phyloP scores from a whole-genome alignment of 2,888 invertebrate species.

The Ferdinandea cuprea region DNA sequence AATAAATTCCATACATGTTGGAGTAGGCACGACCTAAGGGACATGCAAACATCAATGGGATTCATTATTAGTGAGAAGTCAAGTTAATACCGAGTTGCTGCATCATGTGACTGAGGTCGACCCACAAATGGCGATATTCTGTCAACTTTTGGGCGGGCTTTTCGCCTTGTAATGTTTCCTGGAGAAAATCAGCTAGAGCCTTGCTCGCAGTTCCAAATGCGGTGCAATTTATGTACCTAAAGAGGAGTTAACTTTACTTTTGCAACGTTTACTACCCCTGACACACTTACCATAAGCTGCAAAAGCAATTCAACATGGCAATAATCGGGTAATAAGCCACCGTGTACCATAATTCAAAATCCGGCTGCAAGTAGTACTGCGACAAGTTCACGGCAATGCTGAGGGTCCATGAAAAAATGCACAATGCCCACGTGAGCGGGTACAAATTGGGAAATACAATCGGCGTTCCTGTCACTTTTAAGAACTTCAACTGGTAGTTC shows the following conservation, averaged over 20 bases:
- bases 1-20: constrained; percentile 90
- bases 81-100: constrained; percentile 86
- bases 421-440: constrained; percentile 86
- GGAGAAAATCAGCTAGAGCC: constrained; percentile 86
- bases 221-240: constrained; percentile 86
- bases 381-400: constrained; percentile 87
- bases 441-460: constrained; percentile 87
- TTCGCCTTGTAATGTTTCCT: constrained; percentile 86
- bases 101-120: constrained; percentile 90
- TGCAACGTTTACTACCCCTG: neutral
- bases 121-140: constrained; percentile 88
- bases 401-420: constrained; percentile 87
- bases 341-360: constrained; percentile 89
- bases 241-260: neutral
- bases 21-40: constrained; percentile 87
- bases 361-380: constrained; percentile 88
- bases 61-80: neutral
- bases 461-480: constrained; percentile 84
- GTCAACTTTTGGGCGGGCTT: constrained; percentile 87
- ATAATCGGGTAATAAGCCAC: constrained; percentile 89
- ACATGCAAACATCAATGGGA: constrained; percentile 2
- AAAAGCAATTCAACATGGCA: constrained; percentile 89
- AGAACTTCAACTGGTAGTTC: constrained; percentile 86
- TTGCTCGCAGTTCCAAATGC: constrained; percentile 87
- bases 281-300: constrained; percentile 86